These are phyloP conservation scores for Planococcus citri DNA, from an alignment of 1,140 invertebrate genomes.

Conservation along the genomic window DNA sequence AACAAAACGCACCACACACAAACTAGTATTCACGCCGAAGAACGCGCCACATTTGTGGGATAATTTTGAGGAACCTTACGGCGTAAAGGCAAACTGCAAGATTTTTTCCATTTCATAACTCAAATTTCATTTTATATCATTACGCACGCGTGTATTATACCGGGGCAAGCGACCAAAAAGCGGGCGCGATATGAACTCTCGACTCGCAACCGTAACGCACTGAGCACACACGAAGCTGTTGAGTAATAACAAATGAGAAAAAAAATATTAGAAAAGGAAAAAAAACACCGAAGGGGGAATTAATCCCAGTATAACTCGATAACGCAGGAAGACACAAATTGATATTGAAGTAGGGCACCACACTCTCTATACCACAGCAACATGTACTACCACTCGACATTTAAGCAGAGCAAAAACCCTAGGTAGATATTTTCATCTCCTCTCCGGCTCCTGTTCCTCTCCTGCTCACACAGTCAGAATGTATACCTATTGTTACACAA, in stretches of 20 bases:
- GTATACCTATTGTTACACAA: too few species aligned
- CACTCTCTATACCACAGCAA: neutral
- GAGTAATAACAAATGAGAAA: neutral
- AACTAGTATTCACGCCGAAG: neutral
- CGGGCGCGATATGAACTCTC: conserved; percentile 5
- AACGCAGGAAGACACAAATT: conserved; percentile 6
- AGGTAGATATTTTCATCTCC: too few species aligned
- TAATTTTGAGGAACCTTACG: neutral
- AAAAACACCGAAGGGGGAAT: neutral
- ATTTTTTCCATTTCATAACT: conserved; percentile 8
- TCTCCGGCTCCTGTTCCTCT: too few species aligned
- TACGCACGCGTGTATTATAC: neutral
- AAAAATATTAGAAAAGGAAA: neutral
- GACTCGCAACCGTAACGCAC: neutral
- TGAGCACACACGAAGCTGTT: neutral
- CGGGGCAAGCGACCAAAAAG: neutral
- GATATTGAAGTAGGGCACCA: neutral
- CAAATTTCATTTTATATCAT: conserved; percentile 8
- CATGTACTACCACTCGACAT: neutral
- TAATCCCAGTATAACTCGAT: conserved; percentile 2
- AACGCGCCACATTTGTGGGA: neutral
- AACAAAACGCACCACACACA: neutral
- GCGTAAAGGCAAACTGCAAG: neutral
- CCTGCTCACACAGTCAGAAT: too few species aligned
- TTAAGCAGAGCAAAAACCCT: too few species aligned